phyloP scores from a whole-genome alignment of 1,140 invertebrate genomes.

The Lasioglossum albipes region DNA sequence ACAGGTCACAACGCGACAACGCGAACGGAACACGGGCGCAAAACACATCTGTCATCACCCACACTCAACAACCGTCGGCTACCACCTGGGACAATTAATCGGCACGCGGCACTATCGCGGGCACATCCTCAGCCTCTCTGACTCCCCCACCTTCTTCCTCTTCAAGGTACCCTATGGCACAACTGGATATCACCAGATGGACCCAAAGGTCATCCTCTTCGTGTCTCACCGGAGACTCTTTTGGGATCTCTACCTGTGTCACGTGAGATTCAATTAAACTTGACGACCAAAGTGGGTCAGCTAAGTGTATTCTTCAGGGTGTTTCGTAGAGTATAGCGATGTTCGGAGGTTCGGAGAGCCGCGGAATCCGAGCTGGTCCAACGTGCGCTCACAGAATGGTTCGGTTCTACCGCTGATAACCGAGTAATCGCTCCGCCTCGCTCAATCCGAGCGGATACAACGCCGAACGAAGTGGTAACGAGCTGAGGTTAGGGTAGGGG shows the following conservation, averaged over 20 bases:
- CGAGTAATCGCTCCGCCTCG: constrained; percentile 73
- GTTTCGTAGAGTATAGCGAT: background rate
- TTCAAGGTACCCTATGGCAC: too few species aligned
- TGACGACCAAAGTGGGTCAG: too few species aligned
- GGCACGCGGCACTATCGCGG: constrained; percentile 41
- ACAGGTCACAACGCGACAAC: constrained; percentile 35
- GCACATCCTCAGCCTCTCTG: constrained; percentile 12
- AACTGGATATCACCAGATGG: too few species aligned
- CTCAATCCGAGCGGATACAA: constrained; percentile 73
- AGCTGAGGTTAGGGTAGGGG: constrained; percentile 20
- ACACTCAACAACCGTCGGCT: constrained; percentile 67
- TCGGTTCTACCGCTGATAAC: constrained; percentile 69
- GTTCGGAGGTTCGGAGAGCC: background rate
- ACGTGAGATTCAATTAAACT: too few species aligned
- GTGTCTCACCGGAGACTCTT: too few species aligned
- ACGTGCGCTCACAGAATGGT: constrained; percentile 43
- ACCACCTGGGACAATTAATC: constrained; percentile 61
- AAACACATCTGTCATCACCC: constrained; percentile 72
- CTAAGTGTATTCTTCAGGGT: too few species aligned
- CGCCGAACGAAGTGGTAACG: constrained; percentile 52
- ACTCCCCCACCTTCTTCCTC: background rate
- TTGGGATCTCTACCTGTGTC: too few species aligned
- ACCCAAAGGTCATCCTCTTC: too few species aligned
- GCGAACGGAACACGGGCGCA: constrained; percentile 46
- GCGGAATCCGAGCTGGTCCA: constrained; percentile 23